phyloP scores from a whole-genome alignment of 2,797 vertebrate genomes.

The Molossus alvarezi region DNA sequence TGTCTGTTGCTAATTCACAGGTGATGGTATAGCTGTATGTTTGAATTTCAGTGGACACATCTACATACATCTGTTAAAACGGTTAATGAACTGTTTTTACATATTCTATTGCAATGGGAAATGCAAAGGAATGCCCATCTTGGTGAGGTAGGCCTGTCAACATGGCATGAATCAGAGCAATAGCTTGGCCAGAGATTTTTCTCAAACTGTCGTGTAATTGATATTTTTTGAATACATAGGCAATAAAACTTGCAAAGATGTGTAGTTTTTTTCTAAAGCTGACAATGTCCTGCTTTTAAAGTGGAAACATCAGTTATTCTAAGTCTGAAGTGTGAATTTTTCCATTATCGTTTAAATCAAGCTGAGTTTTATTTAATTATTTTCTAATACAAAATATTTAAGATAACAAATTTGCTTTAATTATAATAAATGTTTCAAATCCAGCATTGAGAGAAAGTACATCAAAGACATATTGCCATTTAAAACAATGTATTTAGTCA shows the following conservation, averaged over 20 bases:
- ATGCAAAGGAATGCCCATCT: not conserved
- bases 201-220: not conserved
- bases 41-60: not conserved
- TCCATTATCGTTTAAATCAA: conserved; percentile 42
- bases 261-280: not conserved
- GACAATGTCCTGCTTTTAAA: conserved; percentile 51
- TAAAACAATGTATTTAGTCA: conserved; percentile 14
- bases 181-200: not conserved
- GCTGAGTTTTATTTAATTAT: not conserved
- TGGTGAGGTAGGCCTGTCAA: not conserved
- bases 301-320: conserved; percentile 27
- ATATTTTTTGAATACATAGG: not conserved
- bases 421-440: conserved; percentile 30
- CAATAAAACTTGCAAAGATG: not conserved
- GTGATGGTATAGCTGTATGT: not conserved
- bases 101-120: not conserved
- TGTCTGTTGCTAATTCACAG: not conserved
- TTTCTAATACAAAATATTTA: conserved; percentile 62
- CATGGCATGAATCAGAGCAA: not conserved
- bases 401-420: conserved; percentile 2
- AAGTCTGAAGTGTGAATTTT: not conserved
- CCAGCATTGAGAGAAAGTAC: not conserved
- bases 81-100: not conserved
- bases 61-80: not conserved
- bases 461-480: not conserved